phyloP scores from a whole-genome alignment of 1,140 invertebrate genomes.

The Drosophila micromelanica region DNA sequence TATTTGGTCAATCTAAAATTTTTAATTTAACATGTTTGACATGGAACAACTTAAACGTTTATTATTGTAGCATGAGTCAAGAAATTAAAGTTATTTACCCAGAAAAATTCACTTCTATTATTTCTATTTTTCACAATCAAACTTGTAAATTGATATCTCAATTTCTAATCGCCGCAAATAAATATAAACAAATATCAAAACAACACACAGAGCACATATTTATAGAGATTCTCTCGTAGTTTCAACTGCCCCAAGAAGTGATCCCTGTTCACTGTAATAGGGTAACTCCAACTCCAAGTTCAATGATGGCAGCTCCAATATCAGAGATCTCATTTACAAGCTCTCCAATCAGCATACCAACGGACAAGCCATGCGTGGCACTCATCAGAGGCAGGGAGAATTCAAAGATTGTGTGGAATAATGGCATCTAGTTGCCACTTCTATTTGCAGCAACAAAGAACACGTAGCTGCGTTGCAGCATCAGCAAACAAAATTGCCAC shows the following conservation, averaged over 20 bases:
- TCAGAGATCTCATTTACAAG: slow-evolving; percentile 39
- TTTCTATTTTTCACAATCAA: too few relatives aligned
- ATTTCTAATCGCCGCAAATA: too few relatives aligned
- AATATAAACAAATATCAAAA: background rate
- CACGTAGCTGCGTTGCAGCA: background rate
- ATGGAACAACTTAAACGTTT: too few relatives aligned
- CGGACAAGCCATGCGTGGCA: slow-evolving; percentile 32
- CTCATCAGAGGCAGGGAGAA: slow-evolving; percentile 14
- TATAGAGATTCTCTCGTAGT: slow-evolving; percentile 2
- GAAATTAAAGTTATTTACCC: too few relatives aligned
- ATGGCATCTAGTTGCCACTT: slow-evolving; percentile 38
- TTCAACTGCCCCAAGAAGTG: background rate
- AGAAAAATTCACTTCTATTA: too few relatives aligned
- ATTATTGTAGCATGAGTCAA: too few relatives aligned
- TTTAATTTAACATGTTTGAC: too few relatives aligned
- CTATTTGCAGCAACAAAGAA: slow-evolving; percentile 14
- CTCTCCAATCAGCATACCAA: slow-evolving; percentile 27
- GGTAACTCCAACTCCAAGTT: slow-evolving; percentile 8
- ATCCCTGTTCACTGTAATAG: slow-evolving; percentile 1
- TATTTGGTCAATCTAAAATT: too few relatives aligned
- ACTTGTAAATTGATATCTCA: too few relatives aligned
- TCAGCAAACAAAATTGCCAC: slow-evolving; percentile 25
- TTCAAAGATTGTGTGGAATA: slow-evolving; percentile 17
- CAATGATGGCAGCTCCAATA: slow-evolving; percentile 20
- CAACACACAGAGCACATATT: slow-evolving; percentile 7